Percentiles rank a stretch among this genome's conserved stretches.
phyloP scores from a whole-genome alignment of 2,888 invertebrate genomes.

The Chirona hameri region DNA sequence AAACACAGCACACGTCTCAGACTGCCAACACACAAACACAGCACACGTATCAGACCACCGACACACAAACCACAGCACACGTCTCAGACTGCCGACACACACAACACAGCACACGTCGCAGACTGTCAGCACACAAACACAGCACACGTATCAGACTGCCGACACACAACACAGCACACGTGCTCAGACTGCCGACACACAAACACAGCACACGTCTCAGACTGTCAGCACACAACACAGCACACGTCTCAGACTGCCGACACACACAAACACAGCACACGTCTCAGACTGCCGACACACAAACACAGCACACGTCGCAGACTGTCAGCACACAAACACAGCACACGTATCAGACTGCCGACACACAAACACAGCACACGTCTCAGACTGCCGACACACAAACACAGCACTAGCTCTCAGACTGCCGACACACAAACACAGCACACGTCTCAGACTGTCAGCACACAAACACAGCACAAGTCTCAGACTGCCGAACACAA shows the following conservation, averaged over 20 bases:
- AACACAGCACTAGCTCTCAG: neutral
- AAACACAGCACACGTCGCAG: neutral
- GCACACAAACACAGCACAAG: neutral
- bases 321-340: conserved; percentile 6
- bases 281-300: conserved; percentile 56
- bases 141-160: neutral
- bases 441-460: conserved; percentile 73
- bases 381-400: neutral
- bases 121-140: neutral
- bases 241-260: conserved; percentile 74
- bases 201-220: neutral
- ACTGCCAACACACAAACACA: too few relatives aligned
- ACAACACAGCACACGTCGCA: neutral
- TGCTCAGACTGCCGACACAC: neutral
- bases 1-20: neutral
- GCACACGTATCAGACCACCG: conserved; percentile 73
- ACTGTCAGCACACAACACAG: conserved; percentile 39
- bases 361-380: neutral
- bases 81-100: conserved; percentile 56
- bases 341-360: neutral
- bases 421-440: too few relatives aligned
- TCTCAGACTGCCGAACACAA: conserved; percentile 55
- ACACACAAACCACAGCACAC: neutral
- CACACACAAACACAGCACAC: neutral
- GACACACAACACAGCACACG: neutral